Evolutionary conservation across 2,888 invertebrate species (phyloP).

Genomic region (Merodon equestris): DNA sequence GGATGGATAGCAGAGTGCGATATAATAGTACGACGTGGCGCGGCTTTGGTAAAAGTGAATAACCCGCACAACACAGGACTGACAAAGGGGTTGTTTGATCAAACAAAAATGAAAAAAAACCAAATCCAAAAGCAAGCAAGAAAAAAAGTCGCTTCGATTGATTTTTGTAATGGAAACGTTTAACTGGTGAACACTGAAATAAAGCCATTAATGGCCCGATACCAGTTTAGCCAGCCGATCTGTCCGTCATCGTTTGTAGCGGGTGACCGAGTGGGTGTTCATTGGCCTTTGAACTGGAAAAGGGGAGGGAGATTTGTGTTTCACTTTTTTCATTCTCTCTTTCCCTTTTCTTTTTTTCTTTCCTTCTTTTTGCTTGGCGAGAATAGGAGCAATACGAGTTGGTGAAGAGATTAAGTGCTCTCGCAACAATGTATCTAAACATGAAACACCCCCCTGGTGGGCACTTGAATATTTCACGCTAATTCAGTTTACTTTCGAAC

Average conservation of each 20-base stretch:
- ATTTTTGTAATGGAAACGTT: constrained; percentile 64
- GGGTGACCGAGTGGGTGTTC: constrained; percentile 32
- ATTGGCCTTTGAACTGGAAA: constrained; percentile 35
- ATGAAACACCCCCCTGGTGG: constrained; percentile 9
- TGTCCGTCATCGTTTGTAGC: constrained; percentile 2
- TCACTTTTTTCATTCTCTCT: too few species aligned
- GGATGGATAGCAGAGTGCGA: neutral
- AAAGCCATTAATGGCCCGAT: constrained; percentile 56
- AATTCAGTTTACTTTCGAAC: neutral
- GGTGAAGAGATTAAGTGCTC: constrained; percentile 19
- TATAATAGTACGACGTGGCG: neutral
- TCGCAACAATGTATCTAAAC: constrained; percentile 60
- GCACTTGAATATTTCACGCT: neutral
- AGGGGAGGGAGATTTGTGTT: neutral
- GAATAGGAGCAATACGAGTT: neutral
- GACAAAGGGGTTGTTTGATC: constrained; percentile 64
- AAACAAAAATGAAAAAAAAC: constrained; percentile 10
- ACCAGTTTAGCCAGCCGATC: too few species aligned
- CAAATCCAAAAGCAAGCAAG: neutral
- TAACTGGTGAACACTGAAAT: constrained; percentile 52
- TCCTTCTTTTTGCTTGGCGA: neutral
- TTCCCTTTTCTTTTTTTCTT: too few species aligned
- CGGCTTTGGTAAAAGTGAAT: constrained; percentile 2
- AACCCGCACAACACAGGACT: constrained; percentile 37
- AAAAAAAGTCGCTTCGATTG: constrained; percentile 48